Conservation (phyloP, 2,113 vertebrate genomes). For the Chloropsis cyanopogon region DNA sequence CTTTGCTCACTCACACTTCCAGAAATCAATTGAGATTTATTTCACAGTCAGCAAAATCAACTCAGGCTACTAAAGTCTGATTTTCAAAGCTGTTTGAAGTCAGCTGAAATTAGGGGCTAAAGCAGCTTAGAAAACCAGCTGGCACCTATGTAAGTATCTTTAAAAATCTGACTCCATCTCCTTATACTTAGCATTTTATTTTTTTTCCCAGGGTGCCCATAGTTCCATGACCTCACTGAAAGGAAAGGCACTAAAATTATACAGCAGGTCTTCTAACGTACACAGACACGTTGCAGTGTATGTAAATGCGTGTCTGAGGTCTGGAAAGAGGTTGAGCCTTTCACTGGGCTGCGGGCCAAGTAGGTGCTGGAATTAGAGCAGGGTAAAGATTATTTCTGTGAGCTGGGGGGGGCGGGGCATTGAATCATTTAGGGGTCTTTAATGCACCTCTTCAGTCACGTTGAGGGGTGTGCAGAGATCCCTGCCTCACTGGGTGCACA, state of each 20-base stretch:
- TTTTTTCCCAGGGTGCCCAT: not conserved
- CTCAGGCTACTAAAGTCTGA: not conserved
- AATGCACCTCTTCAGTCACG: accelerated
- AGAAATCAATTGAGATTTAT: slow-evolving; percentile 58
- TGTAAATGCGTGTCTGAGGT: slow-evolving; percentile 12
- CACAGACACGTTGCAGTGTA: not conserved
- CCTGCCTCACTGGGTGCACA: not conserved
- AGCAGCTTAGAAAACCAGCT: slow-evolving; percentile 9
- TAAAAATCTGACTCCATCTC: slow-evolving; percentile 4
- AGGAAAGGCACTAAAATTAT: slow-evolving; percentile 3
- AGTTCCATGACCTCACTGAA: not conserved
- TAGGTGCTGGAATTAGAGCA: slow-evolving; percentile 22
- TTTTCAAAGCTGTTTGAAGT: slow-evolving; percentile 45
- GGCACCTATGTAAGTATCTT: not conserved
- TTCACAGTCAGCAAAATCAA: slow-evolving; percentile 54
- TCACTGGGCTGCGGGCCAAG: slow-evolving; percentile 2
- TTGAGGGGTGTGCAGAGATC: not conserved
- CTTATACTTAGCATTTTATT: not conserved
- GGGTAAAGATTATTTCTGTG: slow-evolving; percentile 4
- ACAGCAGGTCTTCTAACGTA: not conserved
- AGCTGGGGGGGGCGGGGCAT: not conserved
- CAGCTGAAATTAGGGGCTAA: slow-evolving; percentile 20
- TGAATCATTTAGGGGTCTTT: not conserved
- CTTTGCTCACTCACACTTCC: slow-evolving; percentile 38
- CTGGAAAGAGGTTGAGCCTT: not conserved